Conservation (phyloP, 2,113 vertebrate species). For the Pan troglodytes region NHGRI_mPanTro3-v2.1_pri NC_072409.2:16907001-16907500, state of each 20-base stretch:
- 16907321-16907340: not conserved
- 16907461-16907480: not conserved
- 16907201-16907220: not conserved
- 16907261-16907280: not conserved
- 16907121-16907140: no score
- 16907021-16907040: not conserved
- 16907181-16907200: not conserved
- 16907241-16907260: not conserved
- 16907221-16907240: not conserved
- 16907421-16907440: not conserved
- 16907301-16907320: not conserved
- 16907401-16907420: not conserved
- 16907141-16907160: not conserved
- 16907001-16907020: fast-evolving
- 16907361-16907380: not conserved
- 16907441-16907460: not conserved
- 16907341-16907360: not conserved
- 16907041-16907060: fast-evolving
- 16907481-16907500: not conserved
- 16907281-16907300: not conserved
- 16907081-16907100: not conserved
- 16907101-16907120: not conserved
- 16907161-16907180: not conserved
- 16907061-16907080: fast-evolving
- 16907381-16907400: not conserved